Percentiles rank a stretch among this genome's conserved stretches.
Conservation (phyloP, 2,113 vertebrate species). For the Rhineura floridana region DNA sequence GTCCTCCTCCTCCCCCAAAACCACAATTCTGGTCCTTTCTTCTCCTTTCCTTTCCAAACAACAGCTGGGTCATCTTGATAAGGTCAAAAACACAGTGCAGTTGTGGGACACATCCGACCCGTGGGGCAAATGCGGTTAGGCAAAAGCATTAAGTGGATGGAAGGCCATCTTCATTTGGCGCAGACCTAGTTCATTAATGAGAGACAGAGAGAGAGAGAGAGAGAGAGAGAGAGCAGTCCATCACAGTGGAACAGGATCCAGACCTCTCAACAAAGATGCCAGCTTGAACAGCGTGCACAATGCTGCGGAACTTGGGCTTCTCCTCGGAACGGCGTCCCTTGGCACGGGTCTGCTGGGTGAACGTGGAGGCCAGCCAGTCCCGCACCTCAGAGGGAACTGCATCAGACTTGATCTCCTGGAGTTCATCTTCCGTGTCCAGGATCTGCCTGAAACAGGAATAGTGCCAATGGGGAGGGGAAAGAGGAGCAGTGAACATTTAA, state of each 20-base stretch:
- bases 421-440: conserved; percentile 89
- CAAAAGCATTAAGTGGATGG: background rate
- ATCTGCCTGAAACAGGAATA: conserved; percentile 77
- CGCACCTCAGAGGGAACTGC: conserved; percentile 90
- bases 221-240: background rate
- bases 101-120: background rate
- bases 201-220: background rate
- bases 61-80: background rate
- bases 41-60: background rate
- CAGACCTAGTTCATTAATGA: background rate
- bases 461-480: no score
- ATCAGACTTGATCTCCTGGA: conserved; percentile 89
- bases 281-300: conserved; percentile 92
- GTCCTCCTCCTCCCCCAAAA: background rate
- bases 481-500: background rate
- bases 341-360: conserved; percentile 85
- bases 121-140: background rate
- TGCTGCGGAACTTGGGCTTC: conserved; percentile 94
- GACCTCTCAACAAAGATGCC: conserved; percentile 95
- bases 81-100: background rate
- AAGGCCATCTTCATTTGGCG: background rate
- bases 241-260: no score
- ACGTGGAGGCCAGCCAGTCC: conserved; percentile 93
- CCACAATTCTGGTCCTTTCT: background rate
- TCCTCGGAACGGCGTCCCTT: conserved; percentile 83